Conservation (phyloP, 1,140 invertebrate species). For the Calephelis nemesis region DNA sequence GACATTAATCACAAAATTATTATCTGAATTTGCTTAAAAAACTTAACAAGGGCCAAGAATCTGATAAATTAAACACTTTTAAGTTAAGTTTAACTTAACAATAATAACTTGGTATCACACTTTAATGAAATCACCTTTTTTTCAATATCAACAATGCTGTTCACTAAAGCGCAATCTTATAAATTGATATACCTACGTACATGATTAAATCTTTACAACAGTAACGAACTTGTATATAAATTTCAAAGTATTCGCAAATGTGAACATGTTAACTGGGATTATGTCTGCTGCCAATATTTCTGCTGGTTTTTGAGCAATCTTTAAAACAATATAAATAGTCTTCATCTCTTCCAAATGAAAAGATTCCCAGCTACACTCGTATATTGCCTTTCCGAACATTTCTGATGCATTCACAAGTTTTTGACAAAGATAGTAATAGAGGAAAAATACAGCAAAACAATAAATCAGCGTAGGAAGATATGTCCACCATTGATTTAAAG, state of each 20-base stretch:
- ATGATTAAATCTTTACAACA: slow-evolving; percentile 54
- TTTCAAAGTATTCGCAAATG: slow-evolving; percentile 59
- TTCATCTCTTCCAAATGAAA: slow-evolving; percentile 53
- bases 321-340: slow-evolving; percentile 50
- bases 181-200: not conserved
- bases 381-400: slow-evolving; percentile 50
- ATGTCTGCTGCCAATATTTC: slow-evolving; percentile 57
- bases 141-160: too few species aligned
- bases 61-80: too few species aligned
- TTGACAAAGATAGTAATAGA: slow-evolving; percentile 66
- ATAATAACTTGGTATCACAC: too few species aligned
- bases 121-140: too few species aligned
- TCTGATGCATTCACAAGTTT: slow-evolving; percentile 53
- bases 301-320: slow-evolving; percentile 54
- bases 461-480: slow-evolving; percentile 53
- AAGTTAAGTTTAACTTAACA: too few species aligned
- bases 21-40: too few species aligned
- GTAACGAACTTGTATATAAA: slow-evolving; percentile 64
- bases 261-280: slow-evolving; percentile 63
- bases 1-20: too few species aligned
- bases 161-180: too few species aligned
- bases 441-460: slow-evolving; percentile 58
- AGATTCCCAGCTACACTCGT: slow-evolving; percentile 66
- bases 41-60: too few species aligned
- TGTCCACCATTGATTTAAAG: slow-evolving; percentile 46